Base-by-base conservation (phyloP, 2,113 vertebrate species). In the Plectropomus leopardus region DNA sequence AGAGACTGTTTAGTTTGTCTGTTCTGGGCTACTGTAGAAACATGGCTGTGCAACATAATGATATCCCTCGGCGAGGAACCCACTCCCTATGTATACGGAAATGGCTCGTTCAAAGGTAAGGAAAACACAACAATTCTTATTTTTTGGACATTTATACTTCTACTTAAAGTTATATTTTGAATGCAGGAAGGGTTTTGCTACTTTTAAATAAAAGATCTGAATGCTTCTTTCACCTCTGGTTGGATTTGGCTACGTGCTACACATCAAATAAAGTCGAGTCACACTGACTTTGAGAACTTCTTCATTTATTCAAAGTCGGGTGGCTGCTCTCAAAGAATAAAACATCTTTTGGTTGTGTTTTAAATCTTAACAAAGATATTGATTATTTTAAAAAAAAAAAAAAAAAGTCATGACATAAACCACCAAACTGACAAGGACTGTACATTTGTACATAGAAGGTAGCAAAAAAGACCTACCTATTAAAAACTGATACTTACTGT, bases 371-470 rank as follows among this genome's bases (percentile, higher is more conserved):
- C 4, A 78, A 80, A 70, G 63, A 70, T 36, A 75, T 50, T 76
- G 34, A 86, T 82, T 80, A 72, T 74, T 58, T 34, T n/a, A n/a
- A n/a, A n/a, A 21, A 54, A 72, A 44, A 69, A 30, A 64, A 55
- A 88, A 63, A 72, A 64, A 68, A 65, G 40, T 66, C 58, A 83
- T 24, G 47, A 84, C 75, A 81, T 66, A 66, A 34, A 79, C 69
- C 66, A 73, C 44, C 78, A 82, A 87, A 82, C 50, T 73, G 80
- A 86, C 72, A 51, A 45, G 51, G 85, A 86, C 90, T 90, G 82
- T 90, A 92, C 86, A 91, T 89, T 82, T 92, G 78, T 91, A 92
- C 90, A 93, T 21, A 68, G 48, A 81, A 73, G 28, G 74, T 11
- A 78, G 51, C 36, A 66, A 75, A 74, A 69, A 5, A n/a, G 24